These are phyloP conservation scores for Gymnoscelis rufifasciata DNA, from an alignment of 2,888 invertebrate genomes.

Conservation along the genomic window DNA sequence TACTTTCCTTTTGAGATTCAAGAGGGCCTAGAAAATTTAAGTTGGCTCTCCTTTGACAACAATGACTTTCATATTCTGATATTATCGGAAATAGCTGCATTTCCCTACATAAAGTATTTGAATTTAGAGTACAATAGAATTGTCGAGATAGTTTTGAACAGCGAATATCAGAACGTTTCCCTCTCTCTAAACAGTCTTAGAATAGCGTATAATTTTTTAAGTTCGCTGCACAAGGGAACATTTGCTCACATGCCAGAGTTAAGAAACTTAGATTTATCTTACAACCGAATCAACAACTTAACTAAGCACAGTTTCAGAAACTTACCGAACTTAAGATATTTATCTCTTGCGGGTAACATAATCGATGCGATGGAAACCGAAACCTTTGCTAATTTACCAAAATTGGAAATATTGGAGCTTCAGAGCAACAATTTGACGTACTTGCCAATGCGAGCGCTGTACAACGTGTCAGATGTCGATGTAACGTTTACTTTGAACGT, in stretches of 20 bases:
- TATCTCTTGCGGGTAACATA: slow-evolving; percentile 91
- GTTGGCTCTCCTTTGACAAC: slow-evolving; percentile 92
- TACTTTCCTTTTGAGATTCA: slow-evolving; percentile 87
- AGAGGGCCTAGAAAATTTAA: slow-evolving; percentile 84
- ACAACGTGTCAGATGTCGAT: slow-evolving; percentile 82
- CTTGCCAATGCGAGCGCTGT: slow-evolving; percentile 83
- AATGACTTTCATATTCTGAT: slow-evolving; percentile 89
- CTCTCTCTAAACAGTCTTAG: slow-evolving; percentile 87
- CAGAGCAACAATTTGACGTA: slow-evolving; percentile 87
- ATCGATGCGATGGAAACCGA: slow-evolving; percentile 85
- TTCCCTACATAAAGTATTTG: slow-evolving; percentile 86
- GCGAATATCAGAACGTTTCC: slow-evolving; percentile 85
- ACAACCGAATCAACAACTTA: slow-evolving; percentile 86
- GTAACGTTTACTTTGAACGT: slow-evolving; percentile 86
- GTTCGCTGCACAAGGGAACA: slow-evolving; percentile 82
- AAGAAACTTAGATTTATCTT: slow-evolving; percentile 87
- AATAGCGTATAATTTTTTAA: slow-evolving; percentile 89
- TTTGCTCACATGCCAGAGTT: slow-evolving; percentile 86
- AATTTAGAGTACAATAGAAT: slow-evolving; percentile 93
- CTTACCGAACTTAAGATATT: slow-evolving; percentile 87
- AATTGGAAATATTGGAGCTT: slow-evolving; percentile 87
- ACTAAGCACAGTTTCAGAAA: slow-evolving; percentile 86
- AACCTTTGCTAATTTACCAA: slow-evolving; percentile 87
- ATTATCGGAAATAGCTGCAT: slow-evolving; percentile 83
- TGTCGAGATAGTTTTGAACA: slow-evolving; percentile 82